Conservation (phyloP, 2,888 invertebrate species). For the Parasteatoda lunata region DNA sequence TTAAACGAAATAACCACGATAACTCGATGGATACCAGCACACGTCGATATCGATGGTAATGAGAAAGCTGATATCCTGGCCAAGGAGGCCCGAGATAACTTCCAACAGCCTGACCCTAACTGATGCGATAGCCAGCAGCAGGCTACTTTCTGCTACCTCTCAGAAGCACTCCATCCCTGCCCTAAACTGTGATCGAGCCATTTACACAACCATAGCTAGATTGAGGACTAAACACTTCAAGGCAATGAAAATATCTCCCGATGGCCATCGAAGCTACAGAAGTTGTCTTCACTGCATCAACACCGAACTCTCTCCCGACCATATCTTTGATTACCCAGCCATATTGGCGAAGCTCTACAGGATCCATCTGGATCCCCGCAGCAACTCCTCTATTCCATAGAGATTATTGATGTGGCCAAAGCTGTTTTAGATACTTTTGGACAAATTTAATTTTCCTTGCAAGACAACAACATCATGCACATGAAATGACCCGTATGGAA, state of each 20-base stretch:
- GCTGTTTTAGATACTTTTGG: not conserved
- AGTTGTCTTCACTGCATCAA: not conserved
- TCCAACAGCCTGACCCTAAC: slow-evolving; percentile 3
- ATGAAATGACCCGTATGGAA: too few species aligned
- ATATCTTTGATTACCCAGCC: not conserved
- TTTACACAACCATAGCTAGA: not conserved
- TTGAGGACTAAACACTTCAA: too few species aligned
- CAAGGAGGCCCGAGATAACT: not conserved
- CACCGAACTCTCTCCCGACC: not conserved
- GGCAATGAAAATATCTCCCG: too few species aligned
- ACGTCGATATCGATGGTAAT: not conserved
- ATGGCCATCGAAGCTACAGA: not conserved
- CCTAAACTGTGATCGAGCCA: too few species aligned
- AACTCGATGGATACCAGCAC: not conserved
- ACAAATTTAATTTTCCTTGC: too few species aligned
- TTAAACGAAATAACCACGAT: not conserved
- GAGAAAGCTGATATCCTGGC: slow-evolving; percentile 4
- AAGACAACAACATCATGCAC: too few species aligned
- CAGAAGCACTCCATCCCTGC: not conserved
- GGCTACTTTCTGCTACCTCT: not conserved
- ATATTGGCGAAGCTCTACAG: slow-evolving; percentile 8
- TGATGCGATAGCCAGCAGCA: not conserved
- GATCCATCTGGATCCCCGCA: not conserved
- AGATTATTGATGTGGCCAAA: not conserved
- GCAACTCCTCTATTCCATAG: slow-evolving; percentile 11